phyloP scores from a whole-genome alignment of 2,113 vertebrate genomes.

The Rhea americana region DNA sequence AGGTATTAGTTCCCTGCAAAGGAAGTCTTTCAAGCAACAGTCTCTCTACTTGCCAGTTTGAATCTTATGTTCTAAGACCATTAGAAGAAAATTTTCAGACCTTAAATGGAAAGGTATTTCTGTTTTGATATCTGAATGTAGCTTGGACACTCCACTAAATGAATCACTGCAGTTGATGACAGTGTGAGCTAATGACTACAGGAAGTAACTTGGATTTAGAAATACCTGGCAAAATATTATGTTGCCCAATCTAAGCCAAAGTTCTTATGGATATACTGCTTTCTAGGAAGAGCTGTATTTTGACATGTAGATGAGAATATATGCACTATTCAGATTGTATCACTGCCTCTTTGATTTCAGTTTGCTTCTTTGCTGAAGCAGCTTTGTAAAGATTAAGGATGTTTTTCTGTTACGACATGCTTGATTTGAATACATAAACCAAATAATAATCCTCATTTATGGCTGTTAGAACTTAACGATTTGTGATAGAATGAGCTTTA shows the following conservation, averaged over 20 bases:
- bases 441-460: background rate
- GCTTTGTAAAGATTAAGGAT: background rate
- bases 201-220: background rate
- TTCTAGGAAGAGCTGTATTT: background rate
- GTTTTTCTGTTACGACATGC: background rate
- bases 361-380: background rate
- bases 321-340: background rate
- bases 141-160: background rate
- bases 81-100: conserved; percentile 85
- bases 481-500: background rate
- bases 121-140: background rate
- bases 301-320: background rate
- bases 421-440: background rate
- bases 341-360: background rate
- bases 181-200: background rate
- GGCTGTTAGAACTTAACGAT: background rate
- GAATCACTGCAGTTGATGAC: background rate
- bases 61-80: conserved; percentile 88
- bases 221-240: background rate
- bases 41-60: conserved; percentile 83
- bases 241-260: background rate
- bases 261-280: background rate
- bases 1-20: conserved; percentile 92
- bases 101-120: conserved; percentile 88
- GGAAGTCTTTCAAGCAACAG: conserved; percentile 81